Base-by-base conservation (phyloP, 1,140 invertebrate species). In the Bombus polaris region DNA sequence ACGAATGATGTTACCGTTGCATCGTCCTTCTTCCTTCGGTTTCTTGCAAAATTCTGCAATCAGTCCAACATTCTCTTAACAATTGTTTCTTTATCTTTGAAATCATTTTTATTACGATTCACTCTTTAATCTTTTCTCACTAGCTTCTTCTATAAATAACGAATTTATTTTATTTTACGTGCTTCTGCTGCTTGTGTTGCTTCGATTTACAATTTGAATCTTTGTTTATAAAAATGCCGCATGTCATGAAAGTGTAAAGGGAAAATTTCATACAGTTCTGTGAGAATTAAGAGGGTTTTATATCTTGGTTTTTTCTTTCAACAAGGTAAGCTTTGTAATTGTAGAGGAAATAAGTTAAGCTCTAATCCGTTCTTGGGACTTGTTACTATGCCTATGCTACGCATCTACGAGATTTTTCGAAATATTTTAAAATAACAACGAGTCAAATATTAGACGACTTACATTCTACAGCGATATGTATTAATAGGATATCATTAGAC, bases 1-100 rank as follows among this genome's bases (percentile, higher is more conserved):
- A 37, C 97, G 95, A 77, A 96, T 95, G 74, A 97, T 96, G 87
- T 96, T 96, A 12, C 96, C 97, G 12, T 96, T 95, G 90, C 97
- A 98, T 1, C 95, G 95, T 28, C 97, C 97, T 6, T 95, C 94
- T 47, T 96, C 95, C 89, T 95, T 94, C 0, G 96, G 96, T 72
- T 96, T 94, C 79, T 95, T 95, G 90, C 97, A 97, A 81, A 96
- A 96, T 53, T 95, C 96, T 96, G 89, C 77, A 89, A 90, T 72
- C 22, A 75, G 44, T 68, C 12, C 2, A 62, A 32, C 1, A 42
- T 65, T 39, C 9, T 65, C 1, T 32, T 18, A 15, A 53, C 13
- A 15, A 15, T 32, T 32, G n/a, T 8, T 6, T 2, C 13, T 10
- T 15, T 65, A 32, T 18, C 22, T 25, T 75, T 28, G 15, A 53